phyloP scores from a whole-genome alignment of 1,140 invertebrate genomes.

The Aphaenogaster rudis region DNA sequence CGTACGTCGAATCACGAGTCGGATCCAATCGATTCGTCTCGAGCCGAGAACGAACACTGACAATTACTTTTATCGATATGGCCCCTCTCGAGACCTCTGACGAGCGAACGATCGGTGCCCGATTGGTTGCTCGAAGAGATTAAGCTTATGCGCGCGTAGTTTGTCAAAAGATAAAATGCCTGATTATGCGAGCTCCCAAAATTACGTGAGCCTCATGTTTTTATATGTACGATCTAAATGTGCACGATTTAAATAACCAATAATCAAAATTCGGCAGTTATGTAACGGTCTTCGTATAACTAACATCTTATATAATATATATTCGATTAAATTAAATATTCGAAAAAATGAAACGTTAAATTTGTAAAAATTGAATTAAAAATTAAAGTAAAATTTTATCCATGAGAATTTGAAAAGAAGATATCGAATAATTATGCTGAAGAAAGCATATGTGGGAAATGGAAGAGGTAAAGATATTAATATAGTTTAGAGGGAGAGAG shows the following conservation, averaged over 20 bases:
- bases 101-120: neutral
- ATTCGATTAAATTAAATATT: neutral
- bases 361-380: neutral
- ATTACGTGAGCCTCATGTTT: conserved; percentile 23
- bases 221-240: neutral
- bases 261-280: conserved; percentile 11
- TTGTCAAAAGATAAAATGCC: conserved; percentile 68
- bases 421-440: neutral
- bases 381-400: neutral
- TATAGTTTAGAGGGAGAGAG: neutral
- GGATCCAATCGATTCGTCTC: conserved; percentile 73
- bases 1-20: conserved; percentile 56
- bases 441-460: neutral
- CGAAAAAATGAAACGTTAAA: neutral
- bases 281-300: neutral
- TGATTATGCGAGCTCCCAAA: conserved; percentile 64
- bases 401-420: neutral
- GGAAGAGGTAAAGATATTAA: neutral
- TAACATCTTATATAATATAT: neutral
- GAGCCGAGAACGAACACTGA: conserved; percentile 32
- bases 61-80: conserved; percentile 70
- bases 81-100: neutral
- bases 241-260: neutral
- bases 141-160: conserved; percentile 44
- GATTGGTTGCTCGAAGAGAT: conserved; percentile 54